These are phyloP conservation scores for Hipposideros armiger DNA, from an alignment of 2,113 vertebrate species.

Conservation along the genomic window DNA sequence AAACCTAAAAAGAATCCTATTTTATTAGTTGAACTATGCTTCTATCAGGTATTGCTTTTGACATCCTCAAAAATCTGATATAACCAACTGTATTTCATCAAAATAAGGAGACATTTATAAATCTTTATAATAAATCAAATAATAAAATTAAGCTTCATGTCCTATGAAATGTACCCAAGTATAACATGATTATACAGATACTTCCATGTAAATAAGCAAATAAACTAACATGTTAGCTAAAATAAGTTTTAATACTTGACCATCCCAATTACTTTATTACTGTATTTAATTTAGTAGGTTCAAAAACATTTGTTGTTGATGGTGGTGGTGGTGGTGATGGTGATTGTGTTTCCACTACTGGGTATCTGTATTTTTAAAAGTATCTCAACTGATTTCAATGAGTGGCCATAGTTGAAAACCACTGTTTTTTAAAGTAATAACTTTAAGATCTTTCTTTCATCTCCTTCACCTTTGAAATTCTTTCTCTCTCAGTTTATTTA, in stretches of 20 bases:
- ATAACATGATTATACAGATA: not conserved
- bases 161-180: slow-evolving; percentile 10
- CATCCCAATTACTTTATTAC: slow-evolving; percentile 6
- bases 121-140: slow-evolving; percentile 44
- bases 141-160: slow-evolving; percentile 33
- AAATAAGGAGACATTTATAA: slow-evolving; percentile 49
- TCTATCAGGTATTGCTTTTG: slow-evolving; percentile 43
- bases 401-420: slow-evolving; percentile 1
- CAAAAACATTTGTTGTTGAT: not conserved
- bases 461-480: slow-evolving; percentile 47
- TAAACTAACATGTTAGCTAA: slow-evolving; percentile 21
- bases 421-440: slow-evolving; percentile 46
- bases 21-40: slow-evolving; percentile 27
- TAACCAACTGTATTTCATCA: slow-evolving; percentile 49
- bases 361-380: not conserved
- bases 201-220: not conserved
- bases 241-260: not conserved
- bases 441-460: slow-evolving; percentile 52
- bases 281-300: not conserved
- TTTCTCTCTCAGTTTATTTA: slow-evolving; percentile 43
- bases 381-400: not conserved
- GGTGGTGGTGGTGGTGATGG: not conserved
- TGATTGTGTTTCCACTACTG: not conserved
- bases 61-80: not conserved
- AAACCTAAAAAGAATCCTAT: slow-evolving; percentile 41